Evolutionary conservation across 2,113 vertebrate species (phyloP).

Genomic region (Tupaia tana): DNA sequence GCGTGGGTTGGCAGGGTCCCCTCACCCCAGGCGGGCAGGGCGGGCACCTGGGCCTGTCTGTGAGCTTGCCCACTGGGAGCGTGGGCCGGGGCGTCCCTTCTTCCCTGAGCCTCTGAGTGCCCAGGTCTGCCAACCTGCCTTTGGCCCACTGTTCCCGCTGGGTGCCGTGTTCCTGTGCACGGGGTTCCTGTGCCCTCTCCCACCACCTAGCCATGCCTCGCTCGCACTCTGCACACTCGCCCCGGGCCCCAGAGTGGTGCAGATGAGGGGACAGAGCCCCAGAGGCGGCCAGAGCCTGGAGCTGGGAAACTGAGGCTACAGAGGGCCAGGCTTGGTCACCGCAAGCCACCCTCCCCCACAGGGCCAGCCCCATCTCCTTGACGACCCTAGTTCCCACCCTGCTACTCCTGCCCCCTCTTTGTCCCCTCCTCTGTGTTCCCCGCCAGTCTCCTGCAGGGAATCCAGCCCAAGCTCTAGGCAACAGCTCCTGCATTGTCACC

Average conservation of each 20-base stretch:
- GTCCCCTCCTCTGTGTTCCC: constrained; percentile 50
- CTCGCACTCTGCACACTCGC: too few species aligned
- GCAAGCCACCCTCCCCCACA: constrained; percentile 9
- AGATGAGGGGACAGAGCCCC: neutral
- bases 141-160: neutral
- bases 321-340: neutral
- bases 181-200: neutral
- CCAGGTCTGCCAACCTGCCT: neutral
- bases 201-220: too few species aligned
- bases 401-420: constrained; percentile 63
- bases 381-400: constrained; percentile 57
- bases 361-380: constrained; percentile 45
- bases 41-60: neutral
- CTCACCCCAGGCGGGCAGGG: neutral
- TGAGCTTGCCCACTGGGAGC: neutral
- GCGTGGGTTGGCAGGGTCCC: neutral
- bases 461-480: constrained; percentile 66
- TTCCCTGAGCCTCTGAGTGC: neutral
- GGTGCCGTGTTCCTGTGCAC: too few species aligned
- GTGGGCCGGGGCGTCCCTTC: neutral
- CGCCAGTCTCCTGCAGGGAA: constrained; percentile 59
- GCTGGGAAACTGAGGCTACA: constrained; percentile 72
- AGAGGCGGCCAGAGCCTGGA: neutral
- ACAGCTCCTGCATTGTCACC: constrained; percentile 29
- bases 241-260: neutral